A percentile compares a stretch with the other conserved stretches of the same genome.
Evolutionary conservation across 2,113 vertebrate species (phyloP).

Genomic region (Emydura subglobosa): DNA sequence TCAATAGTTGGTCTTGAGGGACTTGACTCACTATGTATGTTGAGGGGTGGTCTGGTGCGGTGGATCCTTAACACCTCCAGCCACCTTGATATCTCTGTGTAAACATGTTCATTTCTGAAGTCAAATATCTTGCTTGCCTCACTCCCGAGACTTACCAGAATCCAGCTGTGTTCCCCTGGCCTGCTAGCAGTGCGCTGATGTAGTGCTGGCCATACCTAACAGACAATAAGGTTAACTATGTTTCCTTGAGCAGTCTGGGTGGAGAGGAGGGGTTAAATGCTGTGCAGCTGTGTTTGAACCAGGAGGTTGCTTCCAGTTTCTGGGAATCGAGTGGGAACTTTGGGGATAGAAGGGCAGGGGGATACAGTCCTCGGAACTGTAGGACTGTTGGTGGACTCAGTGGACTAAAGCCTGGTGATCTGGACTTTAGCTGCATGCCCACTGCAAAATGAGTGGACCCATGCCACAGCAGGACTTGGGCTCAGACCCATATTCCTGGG

Average conservation of each 20-base stretch:
- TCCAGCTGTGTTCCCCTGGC: background rate
- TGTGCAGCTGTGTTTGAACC: background rate
- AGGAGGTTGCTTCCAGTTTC: background rate
- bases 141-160: background rate
- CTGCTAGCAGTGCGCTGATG: background rate
- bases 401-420: background rate
- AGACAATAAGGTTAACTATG: background rate
- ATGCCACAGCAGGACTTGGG: background rate
- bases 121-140: background rate
- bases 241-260: background rate
- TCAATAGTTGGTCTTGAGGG: background rate
- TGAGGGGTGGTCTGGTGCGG: background rate
- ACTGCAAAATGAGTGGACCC: no score
- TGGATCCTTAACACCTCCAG: background rate
- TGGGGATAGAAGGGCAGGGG: background rate
- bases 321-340: background rate
- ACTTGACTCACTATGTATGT: background rate
- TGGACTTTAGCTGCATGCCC: no score
- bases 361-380: background rate
- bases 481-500: background rate
- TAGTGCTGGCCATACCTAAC: background rate
- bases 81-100: background rate
- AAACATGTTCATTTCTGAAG: background rate
- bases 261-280: background rate
- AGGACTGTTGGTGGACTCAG: background rate